Evolutionary conservation across 2,888 invertebrate species (phyloP).

Genomic region (Tiliacea aurago): DNA sequence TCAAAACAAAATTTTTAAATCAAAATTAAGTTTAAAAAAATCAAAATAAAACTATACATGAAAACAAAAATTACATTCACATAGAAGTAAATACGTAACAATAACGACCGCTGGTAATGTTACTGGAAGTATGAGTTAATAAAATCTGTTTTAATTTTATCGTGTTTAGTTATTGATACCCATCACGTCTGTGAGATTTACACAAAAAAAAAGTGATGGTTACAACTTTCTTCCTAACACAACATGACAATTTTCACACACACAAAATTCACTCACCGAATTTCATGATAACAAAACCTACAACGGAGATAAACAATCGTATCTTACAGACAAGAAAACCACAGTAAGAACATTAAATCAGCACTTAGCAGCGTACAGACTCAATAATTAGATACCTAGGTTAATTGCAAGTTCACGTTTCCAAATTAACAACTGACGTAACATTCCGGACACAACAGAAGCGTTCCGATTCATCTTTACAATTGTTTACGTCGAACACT

Average conservation of each 20-base stretch:
- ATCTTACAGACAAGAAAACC: conserved; percentile 19
- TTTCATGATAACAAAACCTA: conserved; percentile 25
- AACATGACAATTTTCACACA: background rate
- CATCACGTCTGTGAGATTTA: no score
- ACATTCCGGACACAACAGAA: conserved; percentile 49
- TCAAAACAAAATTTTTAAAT: no score
- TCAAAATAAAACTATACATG: no score
- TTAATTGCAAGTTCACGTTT: conserved; percentile 67
- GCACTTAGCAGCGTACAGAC: conserved; percentile 30
- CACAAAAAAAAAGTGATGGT: no score
- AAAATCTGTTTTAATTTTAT: no score
- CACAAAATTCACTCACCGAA: conserved; percentile 29
- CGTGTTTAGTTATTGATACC: no score
- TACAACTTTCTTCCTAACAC: no score
- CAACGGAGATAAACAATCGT: conserved; percentile 8
- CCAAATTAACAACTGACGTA: conserved; percentile 60
- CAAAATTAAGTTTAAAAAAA: no score
- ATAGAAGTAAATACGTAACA: no score
- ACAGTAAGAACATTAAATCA: conserved; percentile 28
- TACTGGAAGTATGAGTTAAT: no score
- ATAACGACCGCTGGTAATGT: no score
- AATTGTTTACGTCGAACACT: conserved; percentile 40
- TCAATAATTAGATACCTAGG: conserved; percentile 48
- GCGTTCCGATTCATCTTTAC: conserved; percentile 44
- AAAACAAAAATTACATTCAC: no score